Conservation (phyloP, 2,797 vertebrate species). For the Caiman crocodilus region DNA sequence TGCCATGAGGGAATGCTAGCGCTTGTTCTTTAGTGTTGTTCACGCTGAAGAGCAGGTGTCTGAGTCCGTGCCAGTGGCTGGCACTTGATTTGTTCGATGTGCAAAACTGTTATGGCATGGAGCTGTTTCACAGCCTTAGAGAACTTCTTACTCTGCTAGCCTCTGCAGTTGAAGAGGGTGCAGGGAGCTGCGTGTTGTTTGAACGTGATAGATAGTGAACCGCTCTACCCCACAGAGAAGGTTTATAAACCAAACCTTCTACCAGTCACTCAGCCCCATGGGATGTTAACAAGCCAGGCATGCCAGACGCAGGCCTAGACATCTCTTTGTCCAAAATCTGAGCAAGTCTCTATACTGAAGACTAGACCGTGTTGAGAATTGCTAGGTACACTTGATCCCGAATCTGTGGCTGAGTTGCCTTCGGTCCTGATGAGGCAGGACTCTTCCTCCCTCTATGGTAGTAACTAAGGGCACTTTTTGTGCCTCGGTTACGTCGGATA, state of each 20-base stretch:
- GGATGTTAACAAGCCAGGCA: not conserved
- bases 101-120: not conserved
- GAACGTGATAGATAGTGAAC: accelerated
- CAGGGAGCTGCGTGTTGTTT: not conserved
- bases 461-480: constrained; percentile 40
- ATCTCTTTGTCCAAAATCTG: not conserved
- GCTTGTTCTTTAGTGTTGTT: not conserved
- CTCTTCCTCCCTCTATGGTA: constrained; percentile 11
- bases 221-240: not conserved
- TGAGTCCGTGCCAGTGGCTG: not conserved
- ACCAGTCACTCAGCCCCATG: not conserved
- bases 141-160: not conserved
- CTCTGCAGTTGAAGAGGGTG: not conserved
- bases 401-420: not conserved
- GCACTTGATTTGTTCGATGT: not conserved
- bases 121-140: not conserved
- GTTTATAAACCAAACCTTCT: not conserved
- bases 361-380: not conserved
- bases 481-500: not conserved
- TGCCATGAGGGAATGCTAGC: not conserved
- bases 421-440: not conserved
- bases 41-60: not conserved
- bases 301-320: not conserved
- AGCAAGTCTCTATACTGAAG: not conserved
- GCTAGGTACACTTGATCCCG: not conserved